phyloP scores from a whole-genome alignment of 2,113 vertebrate genomes.

The Misgurnus anguillicaudatus region DNA sequence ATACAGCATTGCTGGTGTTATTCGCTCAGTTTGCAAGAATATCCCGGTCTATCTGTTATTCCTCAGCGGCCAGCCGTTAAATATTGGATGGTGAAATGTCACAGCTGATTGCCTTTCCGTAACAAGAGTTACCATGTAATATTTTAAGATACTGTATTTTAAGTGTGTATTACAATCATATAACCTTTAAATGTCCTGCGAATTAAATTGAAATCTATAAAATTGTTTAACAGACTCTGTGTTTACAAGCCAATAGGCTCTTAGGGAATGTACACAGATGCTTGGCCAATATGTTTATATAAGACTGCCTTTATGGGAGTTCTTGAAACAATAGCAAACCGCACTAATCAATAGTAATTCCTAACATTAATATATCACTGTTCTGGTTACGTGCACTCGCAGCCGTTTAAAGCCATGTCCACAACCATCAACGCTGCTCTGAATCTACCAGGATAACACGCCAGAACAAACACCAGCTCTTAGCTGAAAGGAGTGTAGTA shows the following conservation, averaged over 20 bases:
- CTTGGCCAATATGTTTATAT: too few relatives aligned
- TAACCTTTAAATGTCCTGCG: background rate
- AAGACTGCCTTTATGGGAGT: too few relatives aligned
- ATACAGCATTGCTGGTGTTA: background rate
- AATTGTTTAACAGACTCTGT: constrained; percentile 35
- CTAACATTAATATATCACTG: too few relatives aligned
- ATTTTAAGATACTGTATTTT: too few relatives aligned
- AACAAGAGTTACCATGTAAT: background rate
- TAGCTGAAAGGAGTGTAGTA: too few relatives aligned
- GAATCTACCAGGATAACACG: too few relatives aligned
- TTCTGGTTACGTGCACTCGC: too few relatives aligned
- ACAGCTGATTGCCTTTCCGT: background rate
- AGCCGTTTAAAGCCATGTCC: too few relatives aligned
- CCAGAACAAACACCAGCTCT: too few relatives aligned
- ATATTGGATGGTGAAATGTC: constrained; percentile 13
- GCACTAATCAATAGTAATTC: too few relatives aligned
- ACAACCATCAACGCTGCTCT: too few relatives aligned
- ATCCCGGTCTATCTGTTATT: constrained; percentile 17
- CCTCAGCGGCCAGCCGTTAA: background rate
- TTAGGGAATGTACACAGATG: background rate
- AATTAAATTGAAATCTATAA: background rate
- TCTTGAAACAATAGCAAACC: too few relatives aligned
- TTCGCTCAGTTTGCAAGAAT: constrained; percentile 29
- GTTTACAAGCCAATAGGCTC: background rate
- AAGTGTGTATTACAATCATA: background rate